Conservation (phyloP, 2,113 vertebrate genomes). For the Bos indicus region DNA sequence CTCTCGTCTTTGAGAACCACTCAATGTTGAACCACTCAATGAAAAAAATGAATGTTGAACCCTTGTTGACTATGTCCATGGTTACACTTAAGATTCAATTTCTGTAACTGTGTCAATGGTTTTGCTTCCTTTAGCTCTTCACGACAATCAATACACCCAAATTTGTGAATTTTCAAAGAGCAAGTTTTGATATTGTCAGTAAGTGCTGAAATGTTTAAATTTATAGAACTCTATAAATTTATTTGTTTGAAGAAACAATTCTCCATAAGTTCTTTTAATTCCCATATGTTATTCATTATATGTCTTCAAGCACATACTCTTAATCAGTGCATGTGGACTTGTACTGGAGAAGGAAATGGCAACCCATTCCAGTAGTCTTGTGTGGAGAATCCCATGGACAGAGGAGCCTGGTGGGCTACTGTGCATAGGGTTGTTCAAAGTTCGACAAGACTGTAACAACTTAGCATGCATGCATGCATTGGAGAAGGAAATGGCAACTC, state of each 20-base stretch:
- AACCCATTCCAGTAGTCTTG: background rate
- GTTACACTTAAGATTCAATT: background rate
- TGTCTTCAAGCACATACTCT: background rate
- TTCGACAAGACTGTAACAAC: background rate
- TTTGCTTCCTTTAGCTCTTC: background rate
- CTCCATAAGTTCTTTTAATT: background rate
- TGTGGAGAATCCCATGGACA: background rate
- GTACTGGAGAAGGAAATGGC: background rate
- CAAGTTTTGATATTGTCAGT: background rate
- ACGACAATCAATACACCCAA: background rate
- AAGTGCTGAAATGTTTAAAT: background rate
- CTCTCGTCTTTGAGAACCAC: background rate
- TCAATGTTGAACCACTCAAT: background rate
- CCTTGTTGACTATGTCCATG: background rate
- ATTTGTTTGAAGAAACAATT: background rate
- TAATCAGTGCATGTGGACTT: background rate
- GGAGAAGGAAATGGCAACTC: too few species aligned
- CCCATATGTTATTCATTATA: background rate
- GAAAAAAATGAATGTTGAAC: background rate
- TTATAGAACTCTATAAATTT: background rate
- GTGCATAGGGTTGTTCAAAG: background rate
- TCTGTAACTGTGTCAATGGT: background rate
- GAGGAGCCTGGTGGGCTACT: background rate
- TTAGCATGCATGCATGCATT: too few species aligned
- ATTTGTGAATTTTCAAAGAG: background rate